Conservation (phyloP, 2,888 invertebrate species). For the Schizaphis graminum region DNA sequence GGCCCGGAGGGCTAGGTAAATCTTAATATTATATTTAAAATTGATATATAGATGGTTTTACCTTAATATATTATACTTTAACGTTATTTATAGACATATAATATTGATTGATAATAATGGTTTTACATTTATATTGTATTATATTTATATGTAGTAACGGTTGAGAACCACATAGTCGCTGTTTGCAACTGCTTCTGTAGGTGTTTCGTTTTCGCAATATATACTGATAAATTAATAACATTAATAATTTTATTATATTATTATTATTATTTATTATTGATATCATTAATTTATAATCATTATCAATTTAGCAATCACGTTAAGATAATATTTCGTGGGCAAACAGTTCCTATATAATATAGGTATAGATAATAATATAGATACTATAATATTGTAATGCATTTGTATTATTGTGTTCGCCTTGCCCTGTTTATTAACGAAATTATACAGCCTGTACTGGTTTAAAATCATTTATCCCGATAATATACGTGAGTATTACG, state of each 20-base stretch:
- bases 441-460: constrained; percentile 15
- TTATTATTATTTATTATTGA: not conserved
- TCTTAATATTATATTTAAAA: not conserved
- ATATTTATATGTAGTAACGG: not conserved
- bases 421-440: constrained; percentile 51
- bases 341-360: not conserved
- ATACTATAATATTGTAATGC: not conserved
- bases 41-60: not conserved
- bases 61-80: not conserved
- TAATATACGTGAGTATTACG: not conserved
- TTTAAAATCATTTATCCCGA: constrained; percentile 3
- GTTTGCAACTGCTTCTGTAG: not conserved
- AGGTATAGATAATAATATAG: not conserved
- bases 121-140: not conserved
- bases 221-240: constrained; percentile 8
- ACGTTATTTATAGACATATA: not conserved
- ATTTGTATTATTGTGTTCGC: constrained; percentile 6
- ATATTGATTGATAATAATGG: not conserved
- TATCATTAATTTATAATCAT: not conserved
- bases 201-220: constrained; percentile 12
- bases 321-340: not conserved
- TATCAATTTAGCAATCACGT: not conserved
- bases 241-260: not conserved
- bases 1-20: not conserved
- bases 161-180: not conserved